phyloP scores from a whole-genome alignment of 2,797 vertebrate genomes.

The Chelon labrosus region DNA sequence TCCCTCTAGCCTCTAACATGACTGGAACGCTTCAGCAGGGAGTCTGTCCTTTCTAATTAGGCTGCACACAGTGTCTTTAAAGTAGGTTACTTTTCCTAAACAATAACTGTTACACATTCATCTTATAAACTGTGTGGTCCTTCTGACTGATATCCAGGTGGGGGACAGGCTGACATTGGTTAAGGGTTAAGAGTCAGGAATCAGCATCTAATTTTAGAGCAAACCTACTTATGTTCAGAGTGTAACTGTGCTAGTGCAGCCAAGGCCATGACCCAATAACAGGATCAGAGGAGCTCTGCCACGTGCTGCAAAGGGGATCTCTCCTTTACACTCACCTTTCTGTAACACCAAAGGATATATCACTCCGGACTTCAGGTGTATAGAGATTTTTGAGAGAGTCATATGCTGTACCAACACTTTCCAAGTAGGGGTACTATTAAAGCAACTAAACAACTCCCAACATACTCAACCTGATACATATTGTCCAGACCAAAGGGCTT shows the following conservation, averaged over 20 bases:
- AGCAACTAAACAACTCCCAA: not conserved
- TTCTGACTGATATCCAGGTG: conserved; percentile 28
- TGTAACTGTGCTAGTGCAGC: conserved; percentile 79
- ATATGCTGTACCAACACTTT: not conserved
- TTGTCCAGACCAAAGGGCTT: not conserved
- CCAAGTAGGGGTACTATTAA: not conserved
- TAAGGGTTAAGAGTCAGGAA: conserved; percentile 78
- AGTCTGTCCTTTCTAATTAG: conserved; percentile 49
- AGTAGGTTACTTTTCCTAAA: not conserved
- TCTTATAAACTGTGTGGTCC: conserved; percentile 10
- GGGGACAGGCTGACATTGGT: conserved; percentile 59
- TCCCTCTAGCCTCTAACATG: conserved; percentile 61
- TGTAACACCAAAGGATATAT: conserved; percentile 8
- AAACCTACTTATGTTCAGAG: conserved; percentile 80
- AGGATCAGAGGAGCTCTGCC: conserved; percentile 76
- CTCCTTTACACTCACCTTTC: conserved; percentile 38
- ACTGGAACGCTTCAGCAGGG: conserved; percentile 43
- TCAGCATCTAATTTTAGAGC: conserved; percentile 83
- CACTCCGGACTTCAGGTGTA: not conserved
- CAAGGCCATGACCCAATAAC: conserved; percentile 83
- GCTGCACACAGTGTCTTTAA: not conserved
- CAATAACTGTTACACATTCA: not conserved
- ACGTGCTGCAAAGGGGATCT: conserved; percentile 50
- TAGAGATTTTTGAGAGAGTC: not conserved
- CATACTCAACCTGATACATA: not conserved